Conservation (phyloP, 2,888 invertebrate species). For the Keiferia lycopersicella region DNA sequence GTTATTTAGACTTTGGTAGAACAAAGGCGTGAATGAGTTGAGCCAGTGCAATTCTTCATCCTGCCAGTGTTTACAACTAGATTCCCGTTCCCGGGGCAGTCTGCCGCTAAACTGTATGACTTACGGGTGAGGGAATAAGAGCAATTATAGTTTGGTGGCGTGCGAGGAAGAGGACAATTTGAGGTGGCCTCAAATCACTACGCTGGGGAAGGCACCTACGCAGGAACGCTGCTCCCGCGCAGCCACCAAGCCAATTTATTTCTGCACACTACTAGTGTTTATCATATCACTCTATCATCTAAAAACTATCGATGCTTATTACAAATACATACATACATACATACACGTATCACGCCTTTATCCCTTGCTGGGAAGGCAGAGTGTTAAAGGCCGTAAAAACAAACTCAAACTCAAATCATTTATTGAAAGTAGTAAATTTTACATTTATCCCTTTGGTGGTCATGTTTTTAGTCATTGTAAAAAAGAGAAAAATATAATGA, state of each 20-base stretch:
- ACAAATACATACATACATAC: too few species aligned
- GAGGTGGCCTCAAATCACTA: slow-evolving; percentile 76
- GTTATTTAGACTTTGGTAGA: slow-evolving; percentile 13
- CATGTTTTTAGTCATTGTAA: too few species aligned
- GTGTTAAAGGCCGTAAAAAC: too few species aligned
- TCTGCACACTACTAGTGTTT: slow-evolving; percentile 43
- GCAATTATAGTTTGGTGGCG: slow-evolving; percentile 56
- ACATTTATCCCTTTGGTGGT: too few species aligned
- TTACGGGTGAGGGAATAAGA: slow-evolving; percentile 59
- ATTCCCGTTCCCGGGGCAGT: slow-evolving; percentile 54
- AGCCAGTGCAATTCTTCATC: slow-evolving; percentile 58
- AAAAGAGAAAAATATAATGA: too few species aligned
- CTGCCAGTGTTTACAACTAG: slow-evolving; percentile 51
- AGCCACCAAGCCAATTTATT: slow-evolving; percentile 37
- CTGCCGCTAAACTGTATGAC: slow-evolving; percentile 54
- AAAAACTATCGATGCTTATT: slow-evolving; percentile 4
- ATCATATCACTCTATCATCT: slow-evolving; percentile 25
- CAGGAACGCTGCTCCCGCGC: slow-evolving; percentile 41
- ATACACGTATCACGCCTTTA: too few species aligned
- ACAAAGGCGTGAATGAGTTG: slow-evolving; percentile 25
- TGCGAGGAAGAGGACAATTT: slow-evolving; percentile 77
- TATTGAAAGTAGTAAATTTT: too few species aligned
- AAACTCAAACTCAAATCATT: too few species aligned
- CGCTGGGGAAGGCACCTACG: slow-evolving; percentile 73
- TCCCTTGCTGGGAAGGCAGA: too few species aligned